Conservation (phyloP, 2,888 invertebrate species). For the Mythimna lalbum region DNA sequence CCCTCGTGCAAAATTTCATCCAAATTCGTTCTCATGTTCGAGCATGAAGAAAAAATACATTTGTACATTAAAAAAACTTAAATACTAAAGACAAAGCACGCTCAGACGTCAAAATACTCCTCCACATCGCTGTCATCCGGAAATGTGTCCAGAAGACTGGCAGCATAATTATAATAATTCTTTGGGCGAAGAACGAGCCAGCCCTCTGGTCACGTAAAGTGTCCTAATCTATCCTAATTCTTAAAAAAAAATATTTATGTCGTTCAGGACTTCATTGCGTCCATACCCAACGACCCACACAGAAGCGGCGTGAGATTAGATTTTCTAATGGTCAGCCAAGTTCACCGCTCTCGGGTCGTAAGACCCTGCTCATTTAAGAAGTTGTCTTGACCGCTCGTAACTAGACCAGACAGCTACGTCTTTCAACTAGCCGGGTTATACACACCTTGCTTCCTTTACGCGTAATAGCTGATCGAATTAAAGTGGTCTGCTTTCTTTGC, state of each 20-base stretch:
- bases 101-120: too few relatives aligned
- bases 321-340: conserved; percentile 78
- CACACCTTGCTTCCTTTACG: conserved; percentile 59
- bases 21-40: too few relatives aligned
- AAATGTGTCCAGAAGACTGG: too few relatives aligned
- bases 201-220: too few relatives aligned
- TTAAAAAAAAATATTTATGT: not conserved
- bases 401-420: conserved; percentile 27
- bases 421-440: conserved; percentile 40
- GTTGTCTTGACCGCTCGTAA: conserved; percentile 41
- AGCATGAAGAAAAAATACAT: too few relatives aligned
- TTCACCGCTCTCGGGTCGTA: conserved; percentile 75
- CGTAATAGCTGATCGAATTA: conserved; percentile 66
- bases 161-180: too few relatives aligned
- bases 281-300: conserved; percentile 68
- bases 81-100: too few relatives aligned
- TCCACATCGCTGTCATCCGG: too few relatives aligned
- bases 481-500: conserved; percentile 64
- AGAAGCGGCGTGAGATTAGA: conserved; percentile 76
- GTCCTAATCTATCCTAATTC: too few relatives aligned
- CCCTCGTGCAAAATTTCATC: too few relatives aligned
- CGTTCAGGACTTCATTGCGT: conserved; percentile 49
- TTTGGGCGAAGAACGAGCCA: too few relatives aligned
- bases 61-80: too few relatives aligned
- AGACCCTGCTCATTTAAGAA: conserved; percentile 53